Base-by-base conservation (phyloP, 1,140 invertebrate species). In the Brachystomella parvula region DNA sequence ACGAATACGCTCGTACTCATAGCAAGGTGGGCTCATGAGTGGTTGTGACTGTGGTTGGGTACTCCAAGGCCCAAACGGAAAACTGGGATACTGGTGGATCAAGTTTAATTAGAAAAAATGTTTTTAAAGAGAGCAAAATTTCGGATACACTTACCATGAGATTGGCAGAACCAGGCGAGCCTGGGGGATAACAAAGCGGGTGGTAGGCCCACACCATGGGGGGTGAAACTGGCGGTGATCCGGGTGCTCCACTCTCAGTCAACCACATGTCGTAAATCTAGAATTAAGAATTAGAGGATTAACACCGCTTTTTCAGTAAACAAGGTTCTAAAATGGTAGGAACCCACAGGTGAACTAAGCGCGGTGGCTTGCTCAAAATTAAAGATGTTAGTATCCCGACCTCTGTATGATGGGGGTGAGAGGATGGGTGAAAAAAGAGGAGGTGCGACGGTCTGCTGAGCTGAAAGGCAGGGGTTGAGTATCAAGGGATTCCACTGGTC, bases 161-260 rank as follows among this genome's bases (percentile, higher is more conserved):
- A 32, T 64, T 64, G 31, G 63, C 9, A 57, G 63, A 30, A 17
- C 29, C 57, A 1, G 47, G 24, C 2, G 68, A 44, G n/a, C 21
- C 21, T 17, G 64, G 33, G 9, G 67, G 67, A 58, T 69, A 69
- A 3, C 49, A 57, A 58, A 69, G 24, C 3, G 68, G 68, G 33
- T 69, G 68, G 57, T 65, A 69, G 57, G 68, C 47, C 68, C 68
- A 69, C 15, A 69, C 63, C 28, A 69, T 57, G 17, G 68, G 64
- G 2, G 68, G 68, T 39, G 68, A 69, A 28, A 69, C 28, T 21
- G 68, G 68, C 21, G 68, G 64, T 2, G 64, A 33, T 35, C 56
- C 26, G 3, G 64, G 44, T 28, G 35, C 1, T 2, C 15, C 26
- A 1, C 21, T 24, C 12, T 69, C 68, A 26, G n/a, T 19, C 64